Evolutionary conservation across 1,140 invertebrate species (phyloP).

Genomic region (Agraylea sexmaculata): DNA sequence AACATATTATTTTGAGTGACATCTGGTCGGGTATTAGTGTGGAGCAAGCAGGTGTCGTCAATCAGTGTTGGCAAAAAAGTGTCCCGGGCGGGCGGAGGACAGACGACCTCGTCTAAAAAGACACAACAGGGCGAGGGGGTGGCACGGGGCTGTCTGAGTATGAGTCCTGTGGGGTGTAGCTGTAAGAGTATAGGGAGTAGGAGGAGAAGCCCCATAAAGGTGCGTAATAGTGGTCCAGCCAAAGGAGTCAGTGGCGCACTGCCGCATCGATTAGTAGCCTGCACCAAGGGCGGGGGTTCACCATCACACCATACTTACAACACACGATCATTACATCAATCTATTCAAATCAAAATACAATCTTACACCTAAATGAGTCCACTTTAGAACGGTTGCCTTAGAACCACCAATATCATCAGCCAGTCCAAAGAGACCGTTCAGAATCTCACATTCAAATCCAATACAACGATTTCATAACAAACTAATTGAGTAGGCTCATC

Average conservation of each 20-base stretch:
- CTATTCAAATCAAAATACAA: too few relatives aligned
- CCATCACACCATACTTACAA: conserved; percentile 4
- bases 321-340: too few relatives aligned
- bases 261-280: conserved; percentile 21
- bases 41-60: too few relatives aligned
- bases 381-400: too few relatives aligned
- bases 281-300: conserved; percentile 10
- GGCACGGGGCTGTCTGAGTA: neutral
- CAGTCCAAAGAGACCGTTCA: too few relatives aligned
- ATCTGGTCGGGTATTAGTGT: too few relatives aligned
- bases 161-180: conserved; percentile 1
- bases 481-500: too few relatives aligned
- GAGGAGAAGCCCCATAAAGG: conserved; percentile 17
- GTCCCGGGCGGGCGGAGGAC: neutral
- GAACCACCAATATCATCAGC: too few relatives aligned
- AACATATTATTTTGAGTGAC: too few relatives aligned
- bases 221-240: conserved; percentile 21
- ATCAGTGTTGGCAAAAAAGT: neutral
- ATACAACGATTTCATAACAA: too few relatives aligned
- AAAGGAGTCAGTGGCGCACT: conserved; percentile 20
- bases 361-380: too few relatives aligned
- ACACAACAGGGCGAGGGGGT: conserved; percentile 10
- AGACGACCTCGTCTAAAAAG: conserved; percentile 9
- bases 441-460: too few relatives aligned
- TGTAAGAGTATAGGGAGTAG: neutral